These are phyloP conservation scores for Sylvia atricapilla DNA, from an alignment of 2,113 vertebrate species.

Conservation along the genomic window DNA sequence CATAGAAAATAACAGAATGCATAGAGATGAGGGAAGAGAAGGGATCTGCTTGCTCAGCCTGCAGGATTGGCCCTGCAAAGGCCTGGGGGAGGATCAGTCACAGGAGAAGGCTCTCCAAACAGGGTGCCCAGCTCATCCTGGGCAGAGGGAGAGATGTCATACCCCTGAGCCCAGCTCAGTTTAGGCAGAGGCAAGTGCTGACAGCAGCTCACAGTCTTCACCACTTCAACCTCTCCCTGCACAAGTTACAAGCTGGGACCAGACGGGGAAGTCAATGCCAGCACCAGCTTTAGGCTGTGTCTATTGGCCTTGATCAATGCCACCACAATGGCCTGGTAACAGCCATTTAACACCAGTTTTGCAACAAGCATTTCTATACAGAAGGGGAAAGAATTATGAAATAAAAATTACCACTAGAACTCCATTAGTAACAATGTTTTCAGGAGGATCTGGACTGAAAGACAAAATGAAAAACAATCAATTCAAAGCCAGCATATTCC, in stretches of 20 bases:
- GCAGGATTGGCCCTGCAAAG: accelerated
- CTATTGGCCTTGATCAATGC: not conserved
- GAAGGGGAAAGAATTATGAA: not conserved
- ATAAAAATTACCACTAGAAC: constrained; percentile 81
- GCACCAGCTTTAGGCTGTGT: not conserved
- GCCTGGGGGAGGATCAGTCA: accelerated
- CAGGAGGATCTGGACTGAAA: constrained; percentile 73
- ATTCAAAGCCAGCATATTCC: not conserved
- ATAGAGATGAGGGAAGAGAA: not conserved
- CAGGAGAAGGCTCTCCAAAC: not conserved
- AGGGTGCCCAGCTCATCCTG: accelerated
- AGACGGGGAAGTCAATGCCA: accelerated
- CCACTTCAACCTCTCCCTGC: not conserved
- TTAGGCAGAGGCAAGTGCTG: accelerated
- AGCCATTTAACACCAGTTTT: not conserved
- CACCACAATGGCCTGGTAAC: not conserved
- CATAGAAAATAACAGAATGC: not conserved
- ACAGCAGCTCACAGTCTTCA: not conserved
- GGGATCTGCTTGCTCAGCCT: accelerated
- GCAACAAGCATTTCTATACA: not conserved
- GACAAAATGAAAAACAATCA: not conserved
- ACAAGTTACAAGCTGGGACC: accelerated
- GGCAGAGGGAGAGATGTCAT: accelerated
- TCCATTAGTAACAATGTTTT: constrained; percentile 77
- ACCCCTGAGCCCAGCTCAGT: not conserved